Evolutionary conservation across 2,113 vertebrate species (phyloP).

Genomic region (Hymenochirus boettgeri): DNA sequence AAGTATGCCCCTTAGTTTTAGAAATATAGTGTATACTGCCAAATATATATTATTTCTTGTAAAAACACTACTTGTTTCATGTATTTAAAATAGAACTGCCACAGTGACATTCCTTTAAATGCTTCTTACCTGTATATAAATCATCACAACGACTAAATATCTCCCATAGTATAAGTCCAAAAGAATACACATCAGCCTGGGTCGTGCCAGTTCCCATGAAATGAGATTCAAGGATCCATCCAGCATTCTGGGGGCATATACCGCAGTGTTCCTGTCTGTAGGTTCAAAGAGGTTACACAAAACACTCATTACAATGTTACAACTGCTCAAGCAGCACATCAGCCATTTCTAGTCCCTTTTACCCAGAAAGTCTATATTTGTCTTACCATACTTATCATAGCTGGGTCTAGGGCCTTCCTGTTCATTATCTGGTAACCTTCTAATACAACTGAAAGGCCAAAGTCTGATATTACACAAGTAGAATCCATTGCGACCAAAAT

Average conservation of each 20-base stretch:
- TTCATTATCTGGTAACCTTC: conserved; percentile 45
- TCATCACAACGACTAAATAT: conserved; percentile 70
- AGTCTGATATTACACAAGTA: conserved; percentile 76
- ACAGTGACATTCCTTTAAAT: too few relatives aligned
- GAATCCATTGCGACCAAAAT: conserved; percentile 76
- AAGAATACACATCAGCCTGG: conserved; percentile 77
- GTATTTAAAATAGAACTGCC: too few relatives aligned
- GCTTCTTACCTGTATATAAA: conserved; percentile 68
- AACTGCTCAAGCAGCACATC: too few relatives aligned
- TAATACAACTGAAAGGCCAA: conserved; percentile 72
- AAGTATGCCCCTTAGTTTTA: too few relatives aligned
- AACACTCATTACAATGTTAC: too few relatives aligned
- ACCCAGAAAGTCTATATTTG: too few relatives aligned
- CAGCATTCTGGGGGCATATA: conserved; percentile 87
- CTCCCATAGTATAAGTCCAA: conserved; percentile 84
- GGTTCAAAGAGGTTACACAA: too few relatives aligned
- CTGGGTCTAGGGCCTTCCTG: neutral
- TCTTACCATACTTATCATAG: neutral
- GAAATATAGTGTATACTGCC: too few relatives aligned
- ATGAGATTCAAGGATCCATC: conserved; percentile 77
- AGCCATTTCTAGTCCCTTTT: too few relatives aligned
- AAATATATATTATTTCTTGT: too few relatives aligned
- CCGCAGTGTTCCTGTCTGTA: conserved; percentile 66
- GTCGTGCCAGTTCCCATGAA: conserved; percentile 58
- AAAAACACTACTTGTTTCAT: too few relatives aligned